Evolutionary conservation across 2,888 invertebrate genomes (phyloP).

Genomic region (Ichneumon xanthorius): DNA sequence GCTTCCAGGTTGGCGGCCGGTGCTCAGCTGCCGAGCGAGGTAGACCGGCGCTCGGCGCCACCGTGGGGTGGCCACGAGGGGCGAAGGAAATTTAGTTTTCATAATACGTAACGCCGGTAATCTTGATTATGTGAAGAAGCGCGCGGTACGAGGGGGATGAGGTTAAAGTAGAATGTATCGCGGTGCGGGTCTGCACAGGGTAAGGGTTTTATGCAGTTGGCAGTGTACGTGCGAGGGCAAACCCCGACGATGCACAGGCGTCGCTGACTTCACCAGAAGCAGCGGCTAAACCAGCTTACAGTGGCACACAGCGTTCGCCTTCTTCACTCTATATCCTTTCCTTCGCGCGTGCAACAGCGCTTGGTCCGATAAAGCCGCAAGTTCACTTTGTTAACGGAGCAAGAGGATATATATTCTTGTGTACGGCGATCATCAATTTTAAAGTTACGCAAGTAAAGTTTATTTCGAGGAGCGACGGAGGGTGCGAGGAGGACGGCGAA

Average conservation of each 20-base stretch:
- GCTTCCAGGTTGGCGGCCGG: background rate
- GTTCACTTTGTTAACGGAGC: slow-evolving; percentile 62
- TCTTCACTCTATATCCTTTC: background rate
- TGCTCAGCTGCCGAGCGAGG: background rate
- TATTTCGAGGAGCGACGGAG: slow-evolving; percentile 69
- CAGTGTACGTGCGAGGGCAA: slow-evolving; percentile 12
- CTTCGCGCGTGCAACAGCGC: slow-evolving; percentile 4
- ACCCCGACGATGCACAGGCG: slow-evolving; percentile 6
- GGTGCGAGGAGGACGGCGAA: slow-evolving; percentile 24
- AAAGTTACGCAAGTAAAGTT: slow-evolving; percentile 79
- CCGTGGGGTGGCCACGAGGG: background rate
- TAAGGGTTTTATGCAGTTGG: slow-evolving; percentile 10
- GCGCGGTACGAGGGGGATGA: slow-evolving; percentile 1
- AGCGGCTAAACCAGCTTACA: slow-evolving; percentile 23
- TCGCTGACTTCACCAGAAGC: slow-evolving; percentile 10
- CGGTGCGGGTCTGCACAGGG: background rate
- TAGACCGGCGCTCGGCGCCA: background rate
- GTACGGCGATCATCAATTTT: slow-evolving; percentile 79
- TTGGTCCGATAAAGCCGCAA: slow-evolving; percentile 60
- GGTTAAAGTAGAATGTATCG: slow-evolving; percentile 7
- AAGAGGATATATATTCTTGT: slow-evolving; percentile 71
- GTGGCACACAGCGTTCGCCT: slow-evolving; percentile 3
- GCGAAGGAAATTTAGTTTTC: slow-evolving; percentile 54
- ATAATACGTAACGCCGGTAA: slow-evolving; percentile 53
- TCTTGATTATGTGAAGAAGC: slow-evolving; percentile 48